phyloP scores from a whole-genome alignment of 2,113 vertebrate genomes.

The Parus major region DNA sequence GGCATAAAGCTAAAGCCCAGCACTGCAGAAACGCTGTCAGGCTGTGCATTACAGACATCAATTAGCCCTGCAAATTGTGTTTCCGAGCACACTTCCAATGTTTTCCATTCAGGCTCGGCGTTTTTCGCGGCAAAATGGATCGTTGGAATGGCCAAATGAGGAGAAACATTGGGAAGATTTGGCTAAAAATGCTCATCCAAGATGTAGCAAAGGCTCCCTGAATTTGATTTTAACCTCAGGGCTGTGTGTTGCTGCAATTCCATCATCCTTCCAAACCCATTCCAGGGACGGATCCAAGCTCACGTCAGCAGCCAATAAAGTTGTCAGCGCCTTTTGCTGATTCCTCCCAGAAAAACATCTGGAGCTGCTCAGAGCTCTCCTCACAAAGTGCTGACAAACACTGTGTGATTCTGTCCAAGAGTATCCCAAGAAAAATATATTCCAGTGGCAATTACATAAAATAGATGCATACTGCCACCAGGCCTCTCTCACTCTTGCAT shows the following conservation, averaged over 20 bases:
- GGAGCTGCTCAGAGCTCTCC: not conserved
- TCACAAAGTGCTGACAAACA: constrained; percentile 43
- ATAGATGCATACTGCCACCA: not conserved
- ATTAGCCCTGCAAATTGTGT: not conserved
- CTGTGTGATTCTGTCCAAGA: not conserved
- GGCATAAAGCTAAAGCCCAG: constrained; percentile 31
- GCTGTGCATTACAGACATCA: not conserved
- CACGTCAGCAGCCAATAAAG: constrained; percentile 33
- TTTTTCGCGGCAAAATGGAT: not conserved
- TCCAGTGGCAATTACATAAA: not conserved
- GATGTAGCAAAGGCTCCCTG: not conserved
- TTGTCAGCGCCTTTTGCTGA: constrained; percentile 2
- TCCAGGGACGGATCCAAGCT: not conserved
- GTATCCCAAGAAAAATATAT: not conserved
- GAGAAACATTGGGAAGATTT: not conserved
- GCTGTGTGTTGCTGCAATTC: not conserved
- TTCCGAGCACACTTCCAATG: not conserved
- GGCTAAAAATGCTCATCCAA: not conserved
- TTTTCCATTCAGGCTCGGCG: not conserved
- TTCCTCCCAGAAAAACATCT: constrained; percentile 61
- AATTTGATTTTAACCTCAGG: not conserved
- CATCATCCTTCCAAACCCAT: not conserved
- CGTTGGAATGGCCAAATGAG: not conserved
- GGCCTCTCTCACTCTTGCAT: not conserved
- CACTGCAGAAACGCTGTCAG: constrained; percentile 15